Evolutionary conservation across 2,797 vertebrate species (phyloP).

Genomic region (Carcharodon carcharias): DNA sequence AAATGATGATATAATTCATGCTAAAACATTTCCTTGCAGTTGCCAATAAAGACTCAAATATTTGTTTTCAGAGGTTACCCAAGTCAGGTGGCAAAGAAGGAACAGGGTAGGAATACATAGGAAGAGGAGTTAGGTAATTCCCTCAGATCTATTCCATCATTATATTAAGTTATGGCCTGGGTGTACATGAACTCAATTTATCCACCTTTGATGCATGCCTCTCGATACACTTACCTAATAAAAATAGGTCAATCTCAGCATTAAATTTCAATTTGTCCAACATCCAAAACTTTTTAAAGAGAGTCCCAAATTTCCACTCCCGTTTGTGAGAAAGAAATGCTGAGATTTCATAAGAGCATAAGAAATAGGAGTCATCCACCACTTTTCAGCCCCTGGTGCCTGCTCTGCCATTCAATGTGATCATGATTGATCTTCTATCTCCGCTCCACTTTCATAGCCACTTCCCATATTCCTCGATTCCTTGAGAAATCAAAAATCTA

Average conservation of each 20-base stretch:
- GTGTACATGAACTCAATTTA: too few relatives aligned
- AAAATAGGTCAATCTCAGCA: neutral
- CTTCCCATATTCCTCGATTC: neutral
- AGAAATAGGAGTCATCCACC: neutral
- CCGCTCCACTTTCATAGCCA: neutral
- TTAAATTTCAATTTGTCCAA: neutral
- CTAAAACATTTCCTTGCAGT: neutral
- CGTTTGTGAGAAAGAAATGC: neutral
- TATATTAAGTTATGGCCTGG: neutral
- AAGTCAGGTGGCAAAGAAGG: neutral
- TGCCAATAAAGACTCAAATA: neutral
- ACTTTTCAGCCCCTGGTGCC: neutral
- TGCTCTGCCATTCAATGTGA: neutral
- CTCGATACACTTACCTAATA: neutral
- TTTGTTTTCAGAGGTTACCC: neutral
- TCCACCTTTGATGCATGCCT: neutral
- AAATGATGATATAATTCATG: neutral
- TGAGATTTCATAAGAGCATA: neutral
- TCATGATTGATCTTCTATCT: neutral
- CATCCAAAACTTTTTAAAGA: neutral
- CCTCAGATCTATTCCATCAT: neutral
- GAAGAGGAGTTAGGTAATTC: neutral
- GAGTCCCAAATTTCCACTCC: neutral
- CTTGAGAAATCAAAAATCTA: too few relatives aligned
- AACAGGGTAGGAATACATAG: neutral